phyloP scores from a whole-genome alignment of 2,113 vertebrate species.

The Microtus pennsylvanicus region DNA sequence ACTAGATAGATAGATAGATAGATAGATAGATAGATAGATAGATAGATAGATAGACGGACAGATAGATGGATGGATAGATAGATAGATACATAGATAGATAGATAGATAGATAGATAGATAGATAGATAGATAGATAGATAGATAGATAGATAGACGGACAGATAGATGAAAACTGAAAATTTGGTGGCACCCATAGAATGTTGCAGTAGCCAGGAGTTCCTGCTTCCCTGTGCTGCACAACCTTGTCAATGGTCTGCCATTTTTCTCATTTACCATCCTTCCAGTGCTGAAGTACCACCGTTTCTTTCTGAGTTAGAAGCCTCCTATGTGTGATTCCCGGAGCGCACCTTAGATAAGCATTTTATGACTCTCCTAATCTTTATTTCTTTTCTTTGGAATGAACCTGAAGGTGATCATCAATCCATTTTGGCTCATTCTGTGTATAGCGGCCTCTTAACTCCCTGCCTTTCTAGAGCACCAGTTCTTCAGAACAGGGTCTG shows the following conservation, averaged over 20 bases:
- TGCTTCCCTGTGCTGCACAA: not conserved
- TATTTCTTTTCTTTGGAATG: slow-evolving; percentile 42
- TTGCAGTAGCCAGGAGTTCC: not conserved
- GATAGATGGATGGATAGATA: not conserved
- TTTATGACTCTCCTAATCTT: slow-evolving; percentile 52
- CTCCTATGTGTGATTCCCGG: not conserved
- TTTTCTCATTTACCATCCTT: slow-evolving; percentile 41
- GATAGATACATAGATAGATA: not conserved
- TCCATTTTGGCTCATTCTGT: slow-evolving; percentile 27
- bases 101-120: not conserved
- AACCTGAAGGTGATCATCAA: slow-evolving; percentile 13
- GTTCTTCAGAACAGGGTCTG: not conserved
- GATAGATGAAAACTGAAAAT: not conserved
- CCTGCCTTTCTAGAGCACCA: not conserved
- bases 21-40: not conserved
- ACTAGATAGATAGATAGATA: not conserved
- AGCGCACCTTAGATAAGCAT: not conserved
- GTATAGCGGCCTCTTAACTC: not conserved
- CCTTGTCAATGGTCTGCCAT: not conserved
- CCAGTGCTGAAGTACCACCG: not conserved
- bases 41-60: not conserved
- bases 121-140: not conserved
- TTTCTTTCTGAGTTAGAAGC: slow-evolving; percentile 7
- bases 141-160: not conserved
- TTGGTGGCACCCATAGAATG: not conserved